Base-by-base conservation (phyloP, 2,113 vertebrate genomes). In the Gavialis gangeticus region DNA sequence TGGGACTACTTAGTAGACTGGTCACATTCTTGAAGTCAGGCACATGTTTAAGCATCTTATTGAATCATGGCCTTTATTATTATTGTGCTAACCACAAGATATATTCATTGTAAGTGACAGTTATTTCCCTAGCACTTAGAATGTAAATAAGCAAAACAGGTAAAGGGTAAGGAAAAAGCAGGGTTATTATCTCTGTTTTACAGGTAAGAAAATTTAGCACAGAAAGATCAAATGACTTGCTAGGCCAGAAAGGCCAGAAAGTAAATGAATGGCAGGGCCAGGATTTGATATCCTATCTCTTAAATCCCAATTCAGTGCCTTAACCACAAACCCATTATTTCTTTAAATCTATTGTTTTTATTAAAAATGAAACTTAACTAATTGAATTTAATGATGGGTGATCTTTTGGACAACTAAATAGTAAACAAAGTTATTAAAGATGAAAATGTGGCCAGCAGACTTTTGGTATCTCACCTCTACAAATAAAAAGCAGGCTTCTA, bases 401-500 rank as follows among this genome's bases (percentile, higher is more conserved):
- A 89, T 37, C 95, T 96, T 96, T 97, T 95, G 87, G 96, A 95
- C 95, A 95, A 95, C 91, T 94, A 96, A 97, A 91, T 82, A 91
- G 95, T 95, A 95, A 97, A 96, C 96, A 97, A 96, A 96, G 95
- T 95, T 91, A 93, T 96, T 92, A 95, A 97, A 96, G 92, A 89
- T 28, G 83, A 85, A 82, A 82, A 69, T 80, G 83, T 92, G 89
- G 85, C 88, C 92, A 91, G 87, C 91, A 92, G 96, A 96, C 95
- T 95, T 96, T 82, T 92, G 92, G 92, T 89, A 66, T 60, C 64
- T 78, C 66, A 88, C 55, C 83, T 86, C 81, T 92, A 37, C 46
- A 46, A 46, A 46, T 89, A 88, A 93, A 95, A 89, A 56, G 89
- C 86, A 90, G 85, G 71, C 83, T 92, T 92, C 24, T 75, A 82